These are phyloP conservation scores for Andrena camellia DNA, from an alignment of 2,888 invertebrate genomes.

Conservation along the genomic window DNA sequence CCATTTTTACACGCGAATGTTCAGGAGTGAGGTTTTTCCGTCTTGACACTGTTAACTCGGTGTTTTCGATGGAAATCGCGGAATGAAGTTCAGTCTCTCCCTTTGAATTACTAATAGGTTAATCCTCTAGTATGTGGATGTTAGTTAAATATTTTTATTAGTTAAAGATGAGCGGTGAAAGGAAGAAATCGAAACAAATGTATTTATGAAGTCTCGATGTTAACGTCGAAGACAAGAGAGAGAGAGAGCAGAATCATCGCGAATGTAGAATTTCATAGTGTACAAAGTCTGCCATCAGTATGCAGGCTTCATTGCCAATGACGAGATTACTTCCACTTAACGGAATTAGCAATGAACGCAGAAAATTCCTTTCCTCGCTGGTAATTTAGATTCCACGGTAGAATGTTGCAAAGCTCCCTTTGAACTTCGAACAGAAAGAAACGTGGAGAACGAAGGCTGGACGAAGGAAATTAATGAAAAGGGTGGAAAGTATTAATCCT, in stretches of 20 bases:
- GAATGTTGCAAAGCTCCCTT: neutral
- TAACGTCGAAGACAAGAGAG: too few relatives aligned
- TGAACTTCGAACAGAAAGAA: neutral
- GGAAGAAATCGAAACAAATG: too few relatives aligned
- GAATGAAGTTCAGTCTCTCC: too few relatives aligned
- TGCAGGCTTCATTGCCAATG: neutral
- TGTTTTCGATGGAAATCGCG: too few relatives aligned
- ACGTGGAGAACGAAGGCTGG: neutral
- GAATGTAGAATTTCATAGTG: neutral
- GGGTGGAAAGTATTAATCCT: neutral
- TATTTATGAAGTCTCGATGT: too few relatives aligned
- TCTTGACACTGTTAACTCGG: too few relatives aligned
- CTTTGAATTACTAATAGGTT: too few relatives aligned
- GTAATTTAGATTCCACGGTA: neutral
- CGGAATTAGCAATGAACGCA: neutral
- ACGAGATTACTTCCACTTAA: slow-evolving; percentile 5
- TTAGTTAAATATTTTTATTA: too few relatives aligned
- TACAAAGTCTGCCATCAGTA: neutral
- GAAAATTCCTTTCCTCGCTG: slow-evolving; percentile 6
- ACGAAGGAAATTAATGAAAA: neutral
- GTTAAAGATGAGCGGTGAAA: too few relatives aligned
- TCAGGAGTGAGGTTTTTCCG: too few relatives aligned
- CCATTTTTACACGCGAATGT: neutral
- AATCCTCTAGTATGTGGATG: too few relatives aligned
- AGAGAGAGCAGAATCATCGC: too few relatives aligned